phyloP scores from a whole-genome alignment of 2,113 vertebrate genomes.

The Cacatua alba region DNA sequence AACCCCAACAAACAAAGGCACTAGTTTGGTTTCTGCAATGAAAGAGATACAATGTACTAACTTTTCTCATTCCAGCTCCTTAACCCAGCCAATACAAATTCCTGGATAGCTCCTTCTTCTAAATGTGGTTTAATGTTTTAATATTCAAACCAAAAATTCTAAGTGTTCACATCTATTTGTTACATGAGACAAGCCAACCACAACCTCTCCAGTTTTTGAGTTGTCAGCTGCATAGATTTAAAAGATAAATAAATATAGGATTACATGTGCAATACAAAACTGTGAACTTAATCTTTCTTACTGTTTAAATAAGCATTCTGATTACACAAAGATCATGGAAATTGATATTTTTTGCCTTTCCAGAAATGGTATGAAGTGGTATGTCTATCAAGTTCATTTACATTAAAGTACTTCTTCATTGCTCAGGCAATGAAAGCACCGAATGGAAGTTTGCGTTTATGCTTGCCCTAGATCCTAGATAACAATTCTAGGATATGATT shows the following conservation, averaged over 20 bases:
- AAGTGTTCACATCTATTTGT: not conserved
- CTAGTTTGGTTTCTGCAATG: not conserved
- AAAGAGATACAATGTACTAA: not conserved
- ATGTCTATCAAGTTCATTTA: not conserved
- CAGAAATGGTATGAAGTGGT: not conserved
- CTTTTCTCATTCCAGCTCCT: not conserved
- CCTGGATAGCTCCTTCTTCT: not conserved
- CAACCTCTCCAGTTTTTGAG: not conserved
- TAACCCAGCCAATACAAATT: not conserved
- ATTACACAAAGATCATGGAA: not conserved
- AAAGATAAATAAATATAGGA: not conserved
- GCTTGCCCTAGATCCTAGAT: not conserved
- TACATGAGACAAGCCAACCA: not conserved
- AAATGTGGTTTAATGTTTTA: not conserved
- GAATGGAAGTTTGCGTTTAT: not conserved
- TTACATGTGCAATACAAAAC: not conserved
- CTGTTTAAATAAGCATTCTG: not conserved
- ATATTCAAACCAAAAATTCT: not conserved
- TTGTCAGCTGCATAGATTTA: not conserved
- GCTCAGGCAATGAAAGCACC: not conserved
- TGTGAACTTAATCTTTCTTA: not conserved
- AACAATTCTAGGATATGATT: not conserved
- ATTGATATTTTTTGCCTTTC: not conserved
- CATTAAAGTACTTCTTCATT: not conserved
- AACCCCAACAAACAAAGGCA: not conserved